Percentiles rank a stretch among this genome's conserved stretches.
Evolutionary conservation across 2,113 vertebrate species (phyloP).

Genomic region (Hyla sarda): DNA sequence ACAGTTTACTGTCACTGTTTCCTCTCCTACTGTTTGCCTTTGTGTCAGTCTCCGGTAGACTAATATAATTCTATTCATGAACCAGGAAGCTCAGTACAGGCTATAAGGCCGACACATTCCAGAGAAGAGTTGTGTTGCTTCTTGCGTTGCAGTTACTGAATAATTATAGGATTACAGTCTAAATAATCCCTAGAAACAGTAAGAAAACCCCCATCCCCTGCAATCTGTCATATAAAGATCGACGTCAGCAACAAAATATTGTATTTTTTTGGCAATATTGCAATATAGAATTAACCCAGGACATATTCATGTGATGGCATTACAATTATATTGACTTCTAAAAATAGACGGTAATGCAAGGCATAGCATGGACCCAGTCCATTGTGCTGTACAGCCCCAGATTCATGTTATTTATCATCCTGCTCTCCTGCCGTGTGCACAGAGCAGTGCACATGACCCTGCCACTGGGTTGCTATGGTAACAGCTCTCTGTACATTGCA

Average conservation of each 20-base stretch:
- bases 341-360: background rate
- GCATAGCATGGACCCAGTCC: background rate
- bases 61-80: background rate
- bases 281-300: background rate
- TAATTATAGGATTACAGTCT: too few relatives aligned
- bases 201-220: background rate
- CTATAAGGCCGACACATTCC: too few relatives aligned
- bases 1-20: too few relatives aligned
- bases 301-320: background rate
- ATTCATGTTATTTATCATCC: conserved; percentile 28
- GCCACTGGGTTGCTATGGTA: conserved; percentile 42
- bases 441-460: conserved; percentile 20
- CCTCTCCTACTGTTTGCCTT: too few relatives aligned
- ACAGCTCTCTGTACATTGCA: conserved; percentile 36
- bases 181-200: background rate
- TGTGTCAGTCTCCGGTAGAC: too few relatives aligned
- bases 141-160: too few relatives aligned
- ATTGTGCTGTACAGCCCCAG: background rate
- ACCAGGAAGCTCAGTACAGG: too few relatives aligned
- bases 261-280: background rate
- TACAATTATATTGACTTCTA: background rate
- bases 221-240: background rate
- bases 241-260: background rate
- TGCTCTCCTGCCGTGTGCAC: background rate
- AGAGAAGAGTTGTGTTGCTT: too few relatives aligned